A percentile compares a stretch with the other conserved stretches of the same genome.
phyloP scores from a whole-genome alignment of 2,888 invertebrate genomes.

The Andrena camellia region DNA sequence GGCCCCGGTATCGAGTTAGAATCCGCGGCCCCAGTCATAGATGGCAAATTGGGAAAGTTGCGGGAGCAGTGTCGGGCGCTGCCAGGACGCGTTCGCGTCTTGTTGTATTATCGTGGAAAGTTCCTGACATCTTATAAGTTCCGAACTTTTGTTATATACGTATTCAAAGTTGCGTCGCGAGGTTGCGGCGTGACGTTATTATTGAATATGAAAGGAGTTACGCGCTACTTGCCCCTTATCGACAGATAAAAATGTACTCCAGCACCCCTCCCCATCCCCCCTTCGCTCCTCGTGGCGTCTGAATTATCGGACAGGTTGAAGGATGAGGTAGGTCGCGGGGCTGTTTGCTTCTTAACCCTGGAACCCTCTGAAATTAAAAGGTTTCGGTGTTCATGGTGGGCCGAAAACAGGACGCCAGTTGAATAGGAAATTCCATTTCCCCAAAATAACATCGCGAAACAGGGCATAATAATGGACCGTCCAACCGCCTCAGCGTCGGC shows the following conservation, averaged over 20 bases:
- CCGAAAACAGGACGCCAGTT: neutral
- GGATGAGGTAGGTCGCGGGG: neutral
- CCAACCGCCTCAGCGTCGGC: neutral
- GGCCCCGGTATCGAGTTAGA: constrained; percentile 70
- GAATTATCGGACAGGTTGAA: neutral
- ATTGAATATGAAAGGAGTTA: constrained; percentile 68
- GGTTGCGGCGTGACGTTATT: constrained; percentile 62
- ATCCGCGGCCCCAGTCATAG: constrained; percentile 74
- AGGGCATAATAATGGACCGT: constrained; percentile 5
- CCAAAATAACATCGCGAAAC: neutral
- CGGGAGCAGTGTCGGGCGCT: constrained; percentile 53
- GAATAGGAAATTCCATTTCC: neutral
- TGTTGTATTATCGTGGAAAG: constrained; percentile 79
- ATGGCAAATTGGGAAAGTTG: constrained; percentile 80
- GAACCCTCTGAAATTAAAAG: neutral
- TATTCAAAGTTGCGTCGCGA: constrained; percentile 66
- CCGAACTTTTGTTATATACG: constrained; percentile 77
- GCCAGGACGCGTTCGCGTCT: constrained; percentile 73
- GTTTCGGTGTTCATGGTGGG: neutral
- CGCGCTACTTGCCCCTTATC: constrained; percentile 50
- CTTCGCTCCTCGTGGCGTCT: neutral
- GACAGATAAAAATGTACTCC: constrained; percentile 35
- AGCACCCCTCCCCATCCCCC: neutral
- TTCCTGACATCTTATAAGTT: constrained; percentile 80
- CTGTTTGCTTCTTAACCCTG: neutral